phyloP scores from a whole-genome alignment of 2,113 vertebrate genomes.

The Climacteris rufus region DNA sequence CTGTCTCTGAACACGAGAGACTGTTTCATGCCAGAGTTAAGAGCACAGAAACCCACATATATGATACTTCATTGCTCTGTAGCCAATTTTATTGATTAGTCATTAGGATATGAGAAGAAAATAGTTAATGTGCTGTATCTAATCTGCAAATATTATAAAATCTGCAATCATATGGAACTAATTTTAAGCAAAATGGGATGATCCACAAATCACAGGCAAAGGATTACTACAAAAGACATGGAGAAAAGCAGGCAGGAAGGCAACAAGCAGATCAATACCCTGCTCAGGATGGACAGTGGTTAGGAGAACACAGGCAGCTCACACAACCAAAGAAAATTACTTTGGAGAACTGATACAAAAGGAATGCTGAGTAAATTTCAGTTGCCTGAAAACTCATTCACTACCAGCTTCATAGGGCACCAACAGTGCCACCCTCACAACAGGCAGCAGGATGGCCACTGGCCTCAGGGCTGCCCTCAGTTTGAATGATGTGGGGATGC shows the following conservation, averaged over 20 bases:
- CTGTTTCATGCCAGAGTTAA: not conserved
- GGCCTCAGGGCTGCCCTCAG: not conserved
- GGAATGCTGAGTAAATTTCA: not conserved
- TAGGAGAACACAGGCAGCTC: not conserved
- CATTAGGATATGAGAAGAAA: not conserved
- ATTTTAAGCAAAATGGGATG: not conserved
- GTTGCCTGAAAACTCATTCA: not conserved
- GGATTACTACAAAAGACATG: not conserved
- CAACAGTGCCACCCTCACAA: not conserved
- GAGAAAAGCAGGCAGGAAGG: not conserved
- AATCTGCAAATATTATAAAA: slow-evolving; percentile 24
- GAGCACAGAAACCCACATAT: not conserved
- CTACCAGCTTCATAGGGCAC: not conserved
- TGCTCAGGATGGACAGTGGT: not conserved
- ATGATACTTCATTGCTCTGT: not conserved
- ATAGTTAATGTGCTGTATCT: not conserved
- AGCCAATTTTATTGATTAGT: not conserved
- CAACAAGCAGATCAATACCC: not conserved
- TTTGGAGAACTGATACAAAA: not conserved
- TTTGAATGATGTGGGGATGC: rapidly evolving
- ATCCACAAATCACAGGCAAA: not conserved
- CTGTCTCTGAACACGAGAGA: not conserved
- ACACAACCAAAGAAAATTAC: not conserved
- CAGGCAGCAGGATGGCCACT: not conserved
- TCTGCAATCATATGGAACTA: not conserved